These are phyloP conservation scores for Drosophila quinaria DNA, from an alignment of 2,888 invertebrate species.

Conservation along the genomic window DNA sequence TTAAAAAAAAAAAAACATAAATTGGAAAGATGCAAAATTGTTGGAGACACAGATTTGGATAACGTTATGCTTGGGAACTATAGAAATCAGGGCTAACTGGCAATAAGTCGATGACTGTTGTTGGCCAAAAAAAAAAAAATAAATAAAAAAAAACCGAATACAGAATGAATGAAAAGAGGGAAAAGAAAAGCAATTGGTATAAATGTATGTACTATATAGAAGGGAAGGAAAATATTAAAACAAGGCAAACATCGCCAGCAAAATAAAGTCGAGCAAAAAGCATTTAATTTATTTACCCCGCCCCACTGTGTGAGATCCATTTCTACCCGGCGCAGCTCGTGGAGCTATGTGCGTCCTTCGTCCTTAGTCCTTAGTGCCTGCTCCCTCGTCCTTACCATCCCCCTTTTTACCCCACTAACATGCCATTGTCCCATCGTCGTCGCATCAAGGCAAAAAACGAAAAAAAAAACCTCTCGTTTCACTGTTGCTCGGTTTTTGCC, in stretches of 20 bases:
- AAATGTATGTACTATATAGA: slow-evolving; percentile 26
- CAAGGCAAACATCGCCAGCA: slow-evolving; percentile 67
- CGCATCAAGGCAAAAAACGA: slow-evolving; percentile 33
- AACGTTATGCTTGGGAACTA: slow-evolving; percentile 11
- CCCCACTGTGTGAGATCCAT: slow-evolving; percentile 22
- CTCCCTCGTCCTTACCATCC: slow-evolving; percentile 1
- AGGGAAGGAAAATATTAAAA: slow-evolving; percentile 75
- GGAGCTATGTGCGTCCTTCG: slow-evolving; percentile 28
- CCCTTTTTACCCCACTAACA: slow-evolving; percentile 7
- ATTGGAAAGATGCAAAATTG: slow-evolving; percentile 21
- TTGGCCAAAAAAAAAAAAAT: slow-evolving; percentile 25
- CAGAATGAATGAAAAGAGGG: neutral
- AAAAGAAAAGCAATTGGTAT: slow-evolving; percentile 22
- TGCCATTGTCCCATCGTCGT: slow-evolving; percentile 45
- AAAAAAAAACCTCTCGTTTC: slow-evolving; percentile 57
- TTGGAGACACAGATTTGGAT: slow-evolving; percentile 12
- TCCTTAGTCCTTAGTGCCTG: slow-evolving; percentile 41
- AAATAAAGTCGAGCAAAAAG: slow-evolving; percentile 73
- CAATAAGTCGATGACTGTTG: slow-evolving; percentile 43
- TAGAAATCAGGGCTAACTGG: slow-evolving; percentile 51
- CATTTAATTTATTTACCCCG: slow-evolving; percentile 76
- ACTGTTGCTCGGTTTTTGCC: slow-evolving; percentile 76
- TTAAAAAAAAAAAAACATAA: neutral
- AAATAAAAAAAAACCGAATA: neutral
- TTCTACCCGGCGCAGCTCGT: slow-evolving; percentile 12